Base-by-base conservation (phyloP, 2,888 invertebrate species). In the Zaprionus obscuricornis region DNA sequence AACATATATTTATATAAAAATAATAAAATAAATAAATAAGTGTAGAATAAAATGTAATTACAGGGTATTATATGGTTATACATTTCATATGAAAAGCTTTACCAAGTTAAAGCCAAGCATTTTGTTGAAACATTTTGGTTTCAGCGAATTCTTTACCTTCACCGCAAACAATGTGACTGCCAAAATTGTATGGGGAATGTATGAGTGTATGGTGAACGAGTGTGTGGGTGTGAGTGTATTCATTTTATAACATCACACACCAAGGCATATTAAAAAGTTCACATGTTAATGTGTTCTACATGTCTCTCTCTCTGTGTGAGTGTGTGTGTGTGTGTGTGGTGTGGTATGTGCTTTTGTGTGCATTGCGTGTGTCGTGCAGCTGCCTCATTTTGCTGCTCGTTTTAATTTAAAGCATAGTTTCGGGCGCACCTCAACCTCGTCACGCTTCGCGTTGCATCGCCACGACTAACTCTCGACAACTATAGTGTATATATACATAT, bases 361-460 rank as follows among this genome's bases (percentile, higher is more conserved):
- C 79, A n/a, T n/a, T n/a, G n/a, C n/a, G n/a, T n/a, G n/a, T n/a
- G n/a, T n/a, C n/a, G 74, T 77, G 74, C 46, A 57, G 31, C 50
- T 64, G 46, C 16, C 76, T 66, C 70, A 66, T 77, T 75, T 67
- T 66, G 59, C 27, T 37, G 67, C 55, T 63, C 33, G 64, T 73
- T 73, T 75, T 75, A 68, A 70, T 73, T 68, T 71, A 62, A 73
- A 66, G 58, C 66, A 64, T 59, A 52, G 57, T 40, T 60, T 29
- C 52, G 26, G 55, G 68, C 68, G 43, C 65, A 13, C 29, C 4
- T 18, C 24, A 43, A 7, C 17, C 36, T 3, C 5, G 4, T n/a
- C 5, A n/a, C n/a, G n/a, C n/a, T n/a, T n/a, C n/a, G n/a, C n/a
- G n/a, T n/a, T n/a, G n/a, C n/a, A n/a, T n/a, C n/a, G n/a, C n/a